Evolutionary conservation across 35 echinoderm and acorn worm species (phyloP).

Genomic region (Acanthaster planci): DNA sequence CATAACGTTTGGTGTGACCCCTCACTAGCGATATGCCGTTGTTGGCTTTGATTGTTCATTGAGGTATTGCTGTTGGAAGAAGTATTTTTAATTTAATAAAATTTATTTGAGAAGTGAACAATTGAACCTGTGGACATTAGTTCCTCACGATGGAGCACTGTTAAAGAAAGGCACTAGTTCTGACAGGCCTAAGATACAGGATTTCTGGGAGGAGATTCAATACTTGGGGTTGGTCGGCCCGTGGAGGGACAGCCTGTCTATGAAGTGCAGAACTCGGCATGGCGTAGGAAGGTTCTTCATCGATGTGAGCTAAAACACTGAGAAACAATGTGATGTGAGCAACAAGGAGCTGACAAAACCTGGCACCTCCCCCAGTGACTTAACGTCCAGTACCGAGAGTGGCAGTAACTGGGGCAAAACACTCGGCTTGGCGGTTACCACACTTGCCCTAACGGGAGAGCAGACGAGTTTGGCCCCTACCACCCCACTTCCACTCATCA

Average conservation of each 20-base stretch:
- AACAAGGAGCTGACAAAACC: background rate
- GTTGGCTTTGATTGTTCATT: no score
- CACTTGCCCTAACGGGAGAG: background rate
- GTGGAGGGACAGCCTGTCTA: conserved; percentile 1
- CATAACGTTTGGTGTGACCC: no score
- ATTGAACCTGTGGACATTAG: no score
- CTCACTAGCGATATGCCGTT: no score
- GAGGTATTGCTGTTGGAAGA: no score
- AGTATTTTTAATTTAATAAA: no score
- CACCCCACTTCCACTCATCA: no score
- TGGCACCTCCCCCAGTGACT: background rate
- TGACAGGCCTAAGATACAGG: conserved; percentile 63
- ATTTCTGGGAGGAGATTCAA: conserved; percentile 24
- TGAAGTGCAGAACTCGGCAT: background rate
- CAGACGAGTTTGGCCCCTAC: background rate
- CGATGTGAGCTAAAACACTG: background rate
- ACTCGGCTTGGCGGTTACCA: background rate
- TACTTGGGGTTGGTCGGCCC: background rate
- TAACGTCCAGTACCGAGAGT: background rate
- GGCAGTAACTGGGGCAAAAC: background rate
- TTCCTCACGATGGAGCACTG: no score
- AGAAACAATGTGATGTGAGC: background rate
- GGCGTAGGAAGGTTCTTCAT: conserved; percentile 10
- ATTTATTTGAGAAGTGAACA: no score
- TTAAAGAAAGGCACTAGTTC: no score